Evolutionary conservation across 1,140 invertebrate species (phyloP), one percentile per base, ranked within the genome.

Genomic region (Eupristina koningsbergeri): DNA sequence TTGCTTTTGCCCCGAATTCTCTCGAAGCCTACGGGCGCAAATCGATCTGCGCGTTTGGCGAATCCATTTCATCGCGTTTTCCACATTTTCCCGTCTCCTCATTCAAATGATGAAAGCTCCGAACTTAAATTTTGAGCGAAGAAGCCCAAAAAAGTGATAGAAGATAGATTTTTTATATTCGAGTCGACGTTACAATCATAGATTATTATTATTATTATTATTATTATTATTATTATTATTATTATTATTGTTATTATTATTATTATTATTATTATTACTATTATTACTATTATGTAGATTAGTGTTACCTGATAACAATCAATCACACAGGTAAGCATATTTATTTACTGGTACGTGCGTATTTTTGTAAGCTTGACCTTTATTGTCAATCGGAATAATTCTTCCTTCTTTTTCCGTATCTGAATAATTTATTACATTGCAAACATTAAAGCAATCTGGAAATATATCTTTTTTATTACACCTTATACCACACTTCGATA

Each of bases 81-180:
- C 26, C 19, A 41, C 34, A n/a, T n/a, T n/a, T n/a, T 31, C 69
- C 31, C 58, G 67, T n/a, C 45, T 36, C 22, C 26, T 19, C 36
- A 50, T 45, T 41, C 3, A 39, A 11, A 74, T n/a, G 31, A 22
- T 36, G 63, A 69, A 83, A 83, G 53, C 41, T 79, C 22, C 41
- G 17, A 67, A 36, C 17, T 29, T 45, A 19, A 15, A 74, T 3
- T 17, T 45, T 36, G 67, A 80, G 79, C 17, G 29, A 71, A 64
- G 29, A 17, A 80, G n/a, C 67, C 67, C 73, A 77, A 86, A 80
- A 81, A 74, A 81, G 84, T 79, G 81, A 84, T 7, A 45, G 5
- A 26, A 9, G 26, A 58, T 58, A 58, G 53, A 58, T 17, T 50
- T 50, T 50, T 17, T 50, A 50, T 50, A 50, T 50, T 50, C 47